Evolutionary conservation across 64 coral and sea anemone species (phyloP), one percentile per base, ranked within the genome.

Genomic region (Montipora cactus): DNA sequence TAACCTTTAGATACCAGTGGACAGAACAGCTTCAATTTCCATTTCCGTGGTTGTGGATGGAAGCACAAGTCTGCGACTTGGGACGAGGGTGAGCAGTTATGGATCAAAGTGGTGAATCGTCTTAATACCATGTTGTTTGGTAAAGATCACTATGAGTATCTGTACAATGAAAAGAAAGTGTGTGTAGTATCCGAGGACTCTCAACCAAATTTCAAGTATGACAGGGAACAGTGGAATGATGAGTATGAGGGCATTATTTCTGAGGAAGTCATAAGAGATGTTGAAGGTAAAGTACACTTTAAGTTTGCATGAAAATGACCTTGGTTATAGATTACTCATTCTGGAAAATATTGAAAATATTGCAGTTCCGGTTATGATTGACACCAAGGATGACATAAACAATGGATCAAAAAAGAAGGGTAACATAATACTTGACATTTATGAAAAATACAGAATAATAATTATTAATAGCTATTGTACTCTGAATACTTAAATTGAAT

Each of bases 21-120:
- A 18, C 19, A 75, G 15, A 62, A 18, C 18, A 81, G 49, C 18
- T 92, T 49, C 47, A 20, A 3, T 53, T 86, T 93, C 21, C 61
- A 79, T 52, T 93, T 88, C 64, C 76, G 47, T 22, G 92, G 92
- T 16, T 93, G 92, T 57, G 92, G 92, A 14, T 88, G 92, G 92
- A 80, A 88, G 59, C 16, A 52, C 22, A 93, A 93, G 74, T 21
- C 21, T 5, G 8, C 76, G 13, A 3, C 20, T 7, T 93, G 84
- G 92, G 70, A 14, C n/a, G 10, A 71, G 5, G 76, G 57, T 4
- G 92, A 93, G 10, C 58, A 72, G 12, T 1, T 81, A 15, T 93
- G 92, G 92, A 87, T 93, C 16, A 87, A 80, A 44, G 21, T 93
- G 16, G 23, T 93, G 83, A 61, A 93, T 19, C 10, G 88, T 9